phyloP scores from a whole-genome alignment of 2,797 vertebrate genomes.

The Diceros bicornis region DNA sequence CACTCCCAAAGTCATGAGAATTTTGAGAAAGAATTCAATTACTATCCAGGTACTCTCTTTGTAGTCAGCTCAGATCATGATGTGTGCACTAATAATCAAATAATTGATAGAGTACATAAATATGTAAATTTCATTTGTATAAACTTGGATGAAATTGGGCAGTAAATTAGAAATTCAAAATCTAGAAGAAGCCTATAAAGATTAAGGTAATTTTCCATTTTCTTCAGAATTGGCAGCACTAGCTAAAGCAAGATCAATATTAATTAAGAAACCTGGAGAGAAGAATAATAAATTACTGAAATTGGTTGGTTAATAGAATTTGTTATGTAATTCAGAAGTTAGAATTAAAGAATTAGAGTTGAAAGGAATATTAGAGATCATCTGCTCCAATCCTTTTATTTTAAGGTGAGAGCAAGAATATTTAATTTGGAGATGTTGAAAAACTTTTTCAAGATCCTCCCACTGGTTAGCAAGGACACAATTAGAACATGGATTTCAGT shows the following conservation, averaged over 20 bases:
- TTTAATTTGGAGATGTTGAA: constrained; percentile 19
- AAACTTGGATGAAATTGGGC: constrained; percentile 59
- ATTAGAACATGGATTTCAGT: not conserved
- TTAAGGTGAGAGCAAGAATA: not conserved
- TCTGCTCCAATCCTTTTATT: not conserved
- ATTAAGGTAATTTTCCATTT: constrained; percentile 81
- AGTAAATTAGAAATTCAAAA: constrained; percentile 75
- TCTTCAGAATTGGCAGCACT: constrained; percentile 67
- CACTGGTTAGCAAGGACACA: not conserved
- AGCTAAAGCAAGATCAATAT: constrained; percentile 80
- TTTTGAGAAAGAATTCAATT: constrained; percentile 16
- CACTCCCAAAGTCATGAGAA: not conserved
- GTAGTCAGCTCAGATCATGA: not conserved
- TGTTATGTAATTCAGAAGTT: constrained; percentile 46
- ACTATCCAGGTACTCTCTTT: not conserved
- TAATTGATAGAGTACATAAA: constrained; percentile 29
- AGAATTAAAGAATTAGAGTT: constrained; percentile 38
- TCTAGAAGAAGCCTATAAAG: constrained; percentile 71
- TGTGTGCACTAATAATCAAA: not conserved
- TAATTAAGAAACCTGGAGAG: constrained; percentile 74
- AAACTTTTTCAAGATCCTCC: not conserved
- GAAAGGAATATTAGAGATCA: not conserved
- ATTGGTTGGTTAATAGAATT: constrained; percentile 52
- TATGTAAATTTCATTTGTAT: constrained; percentile 47
- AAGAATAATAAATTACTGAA: constrained; percentile 75